phyloP scores from a whole-genome alignment of 2,113 vertebrate species.

The Hippolais icterina region DNA sequence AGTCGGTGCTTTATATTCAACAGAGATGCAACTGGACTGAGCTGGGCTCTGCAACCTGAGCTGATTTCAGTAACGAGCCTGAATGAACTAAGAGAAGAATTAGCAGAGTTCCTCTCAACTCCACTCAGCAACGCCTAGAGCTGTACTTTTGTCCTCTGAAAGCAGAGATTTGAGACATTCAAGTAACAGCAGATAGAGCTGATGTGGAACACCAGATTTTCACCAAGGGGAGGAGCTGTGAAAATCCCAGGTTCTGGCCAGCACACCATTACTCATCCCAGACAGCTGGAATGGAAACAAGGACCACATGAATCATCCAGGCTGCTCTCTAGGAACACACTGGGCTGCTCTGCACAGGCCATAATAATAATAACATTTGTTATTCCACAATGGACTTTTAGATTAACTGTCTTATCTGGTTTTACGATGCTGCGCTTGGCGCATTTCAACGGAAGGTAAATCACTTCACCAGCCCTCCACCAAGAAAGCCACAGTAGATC shows the following conservation, averaged over 20 bases:
- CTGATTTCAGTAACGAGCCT: not conserved
- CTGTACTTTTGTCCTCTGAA: not conserved
- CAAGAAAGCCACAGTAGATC: not conserved
- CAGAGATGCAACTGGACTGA: constrained; percentile 10
- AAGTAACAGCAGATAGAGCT: constrained; percentile 33
- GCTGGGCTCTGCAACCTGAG: not conserved
- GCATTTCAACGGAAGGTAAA: not conserved
- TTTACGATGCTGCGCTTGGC: not conserved
- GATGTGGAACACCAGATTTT: not conserved
- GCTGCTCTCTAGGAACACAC: not conserved
- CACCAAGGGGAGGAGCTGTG: not conserved
- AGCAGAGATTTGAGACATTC: not conserved
- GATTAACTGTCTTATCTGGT: not conserved
- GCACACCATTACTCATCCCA: not conserved
- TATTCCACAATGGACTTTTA: not conserved
- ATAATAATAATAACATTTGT: not conserved
- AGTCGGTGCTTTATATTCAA: constrained; percentile 11
- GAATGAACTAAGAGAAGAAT: not conserved
- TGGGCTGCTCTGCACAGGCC: not conserved
- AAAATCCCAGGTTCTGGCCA: not conserved
- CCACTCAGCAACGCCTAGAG: not conserved
- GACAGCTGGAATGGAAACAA: not conserved
- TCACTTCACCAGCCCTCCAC: not conserved
- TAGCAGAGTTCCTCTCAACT: constrained; percentile 12
- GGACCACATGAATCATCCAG: not conserved